Evolutionary conservation across 1,140 invertebrate species (phyloP).

Genomic region (Aphelinus certus): DNA sequence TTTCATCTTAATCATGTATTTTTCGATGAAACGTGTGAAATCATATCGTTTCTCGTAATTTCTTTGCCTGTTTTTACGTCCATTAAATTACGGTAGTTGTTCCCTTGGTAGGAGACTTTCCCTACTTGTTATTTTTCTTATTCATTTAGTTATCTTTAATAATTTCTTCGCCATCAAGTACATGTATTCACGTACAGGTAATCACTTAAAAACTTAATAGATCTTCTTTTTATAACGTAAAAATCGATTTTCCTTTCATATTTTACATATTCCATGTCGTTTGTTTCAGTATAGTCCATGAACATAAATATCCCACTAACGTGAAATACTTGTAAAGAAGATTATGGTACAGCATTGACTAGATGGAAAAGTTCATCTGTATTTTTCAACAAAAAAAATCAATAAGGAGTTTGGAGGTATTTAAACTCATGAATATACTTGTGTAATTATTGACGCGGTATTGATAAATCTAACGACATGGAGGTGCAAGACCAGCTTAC

Average conservation of each 20-base stretch:
- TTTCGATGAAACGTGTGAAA: constrained; percentile 4
- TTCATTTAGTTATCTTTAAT: constrained; percentile 14
- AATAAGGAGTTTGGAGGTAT: too few species aligned
- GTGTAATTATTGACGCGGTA: too few species aligned
- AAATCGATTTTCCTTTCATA: neutral
- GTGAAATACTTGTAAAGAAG: too few species aligned
- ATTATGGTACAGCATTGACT: too few species aligned
- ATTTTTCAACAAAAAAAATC: too few species aligned
- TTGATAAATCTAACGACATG: constrained; percentile 8
- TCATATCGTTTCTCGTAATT: constrained; percentile 16
- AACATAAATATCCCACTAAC: too few species aligned
- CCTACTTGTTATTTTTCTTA: constrained; percentile 19
- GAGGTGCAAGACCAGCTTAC: constrained; percentile 9
- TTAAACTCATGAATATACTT: too few species aligned
- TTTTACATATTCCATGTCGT: too few species aligned
- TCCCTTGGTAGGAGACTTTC: constrained; percentile 33
- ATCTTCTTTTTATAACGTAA: neutral
- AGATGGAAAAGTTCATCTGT: too few species aligned
- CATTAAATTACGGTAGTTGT: constrained; percentile 38
- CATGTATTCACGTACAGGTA: neutral
- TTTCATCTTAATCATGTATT: neutral
- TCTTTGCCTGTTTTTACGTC: constrained; percentile 19
- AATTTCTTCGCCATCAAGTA: neutral
- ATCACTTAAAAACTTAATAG: neutral
- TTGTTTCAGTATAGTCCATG: too few species aligned